Conservation (phyloP, 1,140 invertebrate species). For the Aporrectodea caliginosa region DNA sequence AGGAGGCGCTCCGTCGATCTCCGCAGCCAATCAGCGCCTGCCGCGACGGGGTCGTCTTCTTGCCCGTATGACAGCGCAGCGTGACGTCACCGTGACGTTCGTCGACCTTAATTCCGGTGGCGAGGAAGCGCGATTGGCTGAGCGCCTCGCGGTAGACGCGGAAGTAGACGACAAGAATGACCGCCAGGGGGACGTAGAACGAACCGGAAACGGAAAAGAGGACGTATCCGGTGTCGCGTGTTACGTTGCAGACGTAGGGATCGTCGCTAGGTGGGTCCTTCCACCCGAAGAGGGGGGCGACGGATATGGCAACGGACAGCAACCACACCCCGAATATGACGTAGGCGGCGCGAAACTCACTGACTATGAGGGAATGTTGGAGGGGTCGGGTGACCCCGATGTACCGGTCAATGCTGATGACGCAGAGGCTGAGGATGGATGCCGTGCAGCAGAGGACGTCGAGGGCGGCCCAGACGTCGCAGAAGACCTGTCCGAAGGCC, state of each 20-base stretch:
- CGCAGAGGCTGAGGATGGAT: slow-evolving; percentile 93
- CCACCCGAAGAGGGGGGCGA: slow-evolving; percentile 60
- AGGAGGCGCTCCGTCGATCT: background rate
- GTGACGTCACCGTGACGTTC: slow-evolving; percentile 47
- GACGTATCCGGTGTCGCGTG: slow-evolving; percentile 57
- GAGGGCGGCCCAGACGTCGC: slow-evolving; percentile 66
- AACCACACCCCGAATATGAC: slow-evolving; percentile 61
- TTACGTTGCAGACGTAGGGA: slow-evolving; percentile 52
- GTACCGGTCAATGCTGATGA: slow-evolving; percentile 89
- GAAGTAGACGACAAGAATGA: slow-evolving; percentile 57
- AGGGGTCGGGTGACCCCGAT: slow-evolving; percentile 53
- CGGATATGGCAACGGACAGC: slow-evolving; percentile 59
- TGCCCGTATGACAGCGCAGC: slow-evolving; percentile 62
- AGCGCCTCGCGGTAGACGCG: slow-evolving; percentile 55
- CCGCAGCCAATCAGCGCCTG: background rate
- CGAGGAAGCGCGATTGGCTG: slow-evolving; percentile 43
- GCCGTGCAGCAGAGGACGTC: slow-evolving; percentile 93
- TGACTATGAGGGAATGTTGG: slow-evolving; percentile 58
- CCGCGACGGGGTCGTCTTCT: slow-evolving; percentile 33
- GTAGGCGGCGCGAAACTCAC: slow-evolving; percentile 57
- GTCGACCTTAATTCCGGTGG: slow-evolving; percentile 39
- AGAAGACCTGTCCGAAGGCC: slow-evolving; percentile 51
- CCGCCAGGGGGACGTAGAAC: slow-evolving; percentile 58
- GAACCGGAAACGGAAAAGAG: slow-evolving; percentile 57
- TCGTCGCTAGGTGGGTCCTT: slow-evolving; percentile 29